Percentiles rank a stretch among this genome's conserved stretches.
These are phyloP conservation scores for Seison nebaliae DNA, from an alignment of 1,140 invertebrate genomes.

Conservation along the genomic window DNA sequence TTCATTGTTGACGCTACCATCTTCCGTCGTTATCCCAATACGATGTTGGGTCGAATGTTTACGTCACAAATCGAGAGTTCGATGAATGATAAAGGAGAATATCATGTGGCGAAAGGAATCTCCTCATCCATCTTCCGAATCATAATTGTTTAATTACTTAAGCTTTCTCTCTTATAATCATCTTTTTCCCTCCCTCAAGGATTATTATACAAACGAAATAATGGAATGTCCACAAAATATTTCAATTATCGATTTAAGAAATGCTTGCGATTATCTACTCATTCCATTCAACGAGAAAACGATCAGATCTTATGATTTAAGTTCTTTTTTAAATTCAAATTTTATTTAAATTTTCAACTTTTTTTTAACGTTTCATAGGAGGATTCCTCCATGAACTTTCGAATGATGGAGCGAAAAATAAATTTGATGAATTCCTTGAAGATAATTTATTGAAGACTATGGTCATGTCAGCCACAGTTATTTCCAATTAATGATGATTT, in stretches of 20 bases:
- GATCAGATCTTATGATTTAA: slow-evolving; percentile 70
- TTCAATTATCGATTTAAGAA: slow-evolving; percentile 65
- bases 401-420: slow-evolving; percentile 81
- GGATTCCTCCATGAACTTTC: slow-evolving; percentile 84
- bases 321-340: slow-evolving; percentile 33
- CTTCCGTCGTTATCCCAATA: slow-evolving; percentile 65
- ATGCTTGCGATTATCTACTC: slow-evolving; percentile 90
- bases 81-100: slow-evolving; percentile 79
- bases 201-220: slow-evolving; percentile 66
- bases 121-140: slow-evolving; percentile 74
- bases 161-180: neutral
- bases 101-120: slow-evolving; percentile 88
- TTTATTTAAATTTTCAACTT: no score
- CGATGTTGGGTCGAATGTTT: slow-evolving; percentile 85
- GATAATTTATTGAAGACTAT: slow-evolving; percentile 75
- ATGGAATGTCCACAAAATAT: slow-evolving; percentile 59
- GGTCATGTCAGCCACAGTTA: slow-evolving; percentile 69
- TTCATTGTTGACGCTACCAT: slow-evolving; percentile 66
- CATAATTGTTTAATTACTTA: slow-evolving; percentile 38
- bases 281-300: slow-evolving; percentile 87
- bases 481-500: slow-evolving; percentile 32
- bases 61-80: slow-evolving; percentile 62
- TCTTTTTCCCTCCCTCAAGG: slow-evolving; percentile 28
- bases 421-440: slow-evolving; percentile 85
- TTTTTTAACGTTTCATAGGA: slow-evolving; percentile 41